Base-by-base conservation (phyloP, 2,888 invertebrate genomes). In the Athalia circularis region DNA sequence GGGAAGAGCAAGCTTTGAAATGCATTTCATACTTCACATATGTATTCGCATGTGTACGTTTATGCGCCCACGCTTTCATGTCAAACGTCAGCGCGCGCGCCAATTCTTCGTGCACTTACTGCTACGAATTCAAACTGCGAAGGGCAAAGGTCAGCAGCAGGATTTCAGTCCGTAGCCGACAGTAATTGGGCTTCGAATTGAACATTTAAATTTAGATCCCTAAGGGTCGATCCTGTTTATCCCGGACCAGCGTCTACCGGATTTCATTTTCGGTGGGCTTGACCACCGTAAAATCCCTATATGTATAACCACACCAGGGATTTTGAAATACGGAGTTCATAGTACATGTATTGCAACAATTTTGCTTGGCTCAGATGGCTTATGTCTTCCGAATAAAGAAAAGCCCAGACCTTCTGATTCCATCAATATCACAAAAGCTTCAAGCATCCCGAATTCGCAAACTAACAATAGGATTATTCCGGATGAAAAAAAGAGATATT, bases 181-280 rank as follows among this genome's bases (percentile, higher is more conserved):
- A 2, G 29, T 29, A 29, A 29, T 29, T 29, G 29, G 2, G 29
- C 29, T 29, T 29, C 13, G 48, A 45, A 65, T 65, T 48, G 48
- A 65, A 47, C 47, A 48, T 48, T 48, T 0, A 65, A 48, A 65
- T 65, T 65, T 48, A 47, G 13, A 48, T 48, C 13, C 47, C 65
- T 13, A 65, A 48, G 9, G 65, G 65, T 65, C 48, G 48, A 47
- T 65, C 48, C 13, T 48, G 65, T 48, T 65, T 48, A 48, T 11
- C 48, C 9, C 48, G 13, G 65, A 65, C 65, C 48, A 43, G 8
- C 48, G 47, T 48, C 13, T 65, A n/a, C 13, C 47, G 48, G 65
- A 65, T 65, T 65, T 65, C 48, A 65, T 65, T 65, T 8, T 48
- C 47, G 48, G 48, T 65, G 47, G 11, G 47, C 47, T 65, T 45